Conservation (phyloP, 2,113 vertebrate genomes). For the Emydura subglobosa region DNA sequence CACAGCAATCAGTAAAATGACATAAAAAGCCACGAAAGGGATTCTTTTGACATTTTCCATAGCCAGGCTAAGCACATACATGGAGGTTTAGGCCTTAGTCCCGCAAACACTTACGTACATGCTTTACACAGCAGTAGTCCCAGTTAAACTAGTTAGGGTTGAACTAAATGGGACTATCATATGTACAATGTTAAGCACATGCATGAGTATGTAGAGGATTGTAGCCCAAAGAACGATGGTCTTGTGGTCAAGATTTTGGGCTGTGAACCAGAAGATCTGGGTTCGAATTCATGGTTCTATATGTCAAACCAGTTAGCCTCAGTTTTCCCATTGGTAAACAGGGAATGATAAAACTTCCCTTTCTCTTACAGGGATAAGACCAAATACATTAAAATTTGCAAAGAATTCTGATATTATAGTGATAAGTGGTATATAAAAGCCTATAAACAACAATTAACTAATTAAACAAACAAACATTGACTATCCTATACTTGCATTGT, state of each 20-base stretch:
- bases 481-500: background rate
- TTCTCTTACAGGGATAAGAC: background rate
- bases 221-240: background rate
- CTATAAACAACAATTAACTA: background rate
- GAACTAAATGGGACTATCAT: background rate
- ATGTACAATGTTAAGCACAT: background rate
- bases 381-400: background rate
- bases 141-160: background rate
- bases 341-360: background rate
- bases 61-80: background rate
- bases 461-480: background rate
- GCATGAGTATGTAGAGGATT: background rate
- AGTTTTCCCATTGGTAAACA: background rate
- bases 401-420: fast-evolving
- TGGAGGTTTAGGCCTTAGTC: background rate
- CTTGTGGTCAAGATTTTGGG: background rate
- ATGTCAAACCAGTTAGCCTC: background rate
- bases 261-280: background rate
- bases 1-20: background rate
- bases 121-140: background rate
- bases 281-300: background rate
- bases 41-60: background rate
- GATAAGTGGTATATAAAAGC: background rate
- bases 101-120: background rate
- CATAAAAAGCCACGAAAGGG: background rate